Evolutionary conservation across 2,113 vertebrate species (phyloP).

Genomic region (Corythoichthys haematopterus): DNA sequence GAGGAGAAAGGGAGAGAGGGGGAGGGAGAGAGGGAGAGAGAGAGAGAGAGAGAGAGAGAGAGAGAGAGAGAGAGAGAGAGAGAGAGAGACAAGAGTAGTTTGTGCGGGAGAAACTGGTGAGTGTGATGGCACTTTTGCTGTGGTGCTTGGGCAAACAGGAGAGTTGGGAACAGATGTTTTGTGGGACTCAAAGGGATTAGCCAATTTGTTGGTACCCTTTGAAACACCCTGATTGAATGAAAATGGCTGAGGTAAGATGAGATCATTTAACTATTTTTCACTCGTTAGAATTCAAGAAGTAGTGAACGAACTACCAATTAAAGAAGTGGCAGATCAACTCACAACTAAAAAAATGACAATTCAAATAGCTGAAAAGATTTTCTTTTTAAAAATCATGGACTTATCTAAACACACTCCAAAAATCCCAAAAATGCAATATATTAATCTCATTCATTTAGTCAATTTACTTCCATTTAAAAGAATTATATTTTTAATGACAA

Average conservation of each 20-base stretch:
- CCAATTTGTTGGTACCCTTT: conserved; percentile 75
- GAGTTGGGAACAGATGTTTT: conserved; percentile 78
- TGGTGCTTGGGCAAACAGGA: conserved; percentile 81
- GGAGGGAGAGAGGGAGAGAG: conserved; percentile 5
- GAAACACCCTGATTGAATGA: conserved; percentile 76
- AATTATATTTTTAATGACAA: too few species aligned
- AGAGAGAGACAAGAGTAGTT: conserved; percentile 22
- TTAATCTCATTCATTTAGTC: too few species aligned
- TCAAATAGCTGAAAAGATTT: too few species aligned
- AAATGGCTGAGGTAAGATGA: conserved; percentile 93
- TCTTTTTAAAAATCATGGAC: too few species aligned
- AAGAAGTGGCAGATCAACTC: too few species aligned
- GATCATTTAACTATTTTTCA: conserved; percentile 2
- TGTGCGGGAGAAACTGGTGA: conserved; percentile 17
- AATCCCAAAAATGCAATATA: too few species aligned
- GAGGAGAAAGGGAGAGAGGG: conserved; percentile 4
- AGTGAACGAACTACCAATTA: too few species aligned
- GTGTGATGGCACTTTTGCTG: conserved; percentile 80
- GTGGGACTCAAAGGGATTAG: conserved; percentile 81
- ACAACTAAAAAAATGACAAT: too few species aligned
- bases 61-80: conserved; percentile 9
- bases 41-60: conserved; percentile 16
- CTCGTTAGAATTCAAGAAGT: background rate
- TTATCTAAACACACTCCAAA: too few species aligned
- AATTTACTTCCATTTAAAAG: too few species aligned